phyloP scores from a whole-genome alignment of 2,888 invertebrate species.

The Lycocerus yunnanus region DNA sequence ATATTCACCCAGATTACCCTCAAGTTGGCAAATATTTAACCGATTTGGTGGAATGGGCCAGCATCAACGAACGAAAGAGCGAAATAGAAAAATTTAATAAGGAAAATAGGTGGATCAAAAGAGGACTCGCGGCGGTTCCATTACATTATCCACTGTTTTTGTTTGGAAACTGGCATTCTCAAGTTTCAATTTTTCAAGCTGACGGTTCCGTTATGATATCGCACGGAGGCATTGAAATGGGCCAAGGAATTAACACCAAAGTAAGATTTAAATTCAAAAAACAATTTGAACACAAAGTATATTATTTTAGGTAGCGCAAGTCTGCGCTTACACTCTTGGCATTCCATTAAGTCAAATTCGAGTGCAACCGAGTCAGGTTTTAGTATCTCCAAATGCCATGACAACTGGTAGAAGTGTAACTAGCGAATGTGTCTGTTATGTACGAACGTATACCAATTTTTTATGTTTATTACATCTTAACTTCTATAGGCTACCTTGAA shows the following conservation, averaged over 20 bases:
- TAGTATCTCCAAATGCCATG: conserved; percentile 68
- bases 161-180: conserved; percentile 61
- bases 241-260: conserved; percentile 84
- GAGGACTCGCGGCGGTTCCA: conserved; percentile 69
- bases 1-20: conserved; percentile 53
- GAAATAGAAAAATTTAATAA: conserved; percentile 65
- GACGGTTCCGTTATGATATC: conserved; percentile 74
- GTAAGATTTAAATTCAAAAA: conserved; percentile 42
- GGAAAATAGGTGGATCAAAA: conserved; percentile 80
- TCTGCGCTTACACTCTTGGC: conserved; percentile 73
- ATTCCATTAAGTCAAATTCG: conserved; percentile 69
- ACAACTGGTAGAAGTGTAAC: conserved; percentile 73
- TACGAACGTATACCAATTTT: conserved; percentile 40
- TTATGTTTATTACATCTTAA: too few relatives aligned
- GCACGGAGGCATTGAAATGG: conserved; percentile 77
- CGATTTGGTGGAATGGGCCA: conserved; percentile 62
- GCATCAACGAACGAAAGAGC: conserved; percentile 61
- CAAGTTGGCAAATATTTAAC: conserved; percentile 59
- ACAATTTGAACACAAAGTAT: not conserved
- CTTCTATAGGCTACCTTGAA: conserved; percentile 62
- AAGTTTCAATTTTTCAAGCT: conserved; percentile 70
- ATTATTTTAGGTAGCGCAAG: conserved; percentile 66
- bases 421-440: conserved; percentile 67
- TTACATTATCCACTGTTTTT: conserved; percentile 68
- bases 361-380: conserved; percentile 67